Evolutionary conservation across 2,888 invertebrate species (phyloP).

Genomic region (Kuschelorhynchus macadamiae): DNA sequence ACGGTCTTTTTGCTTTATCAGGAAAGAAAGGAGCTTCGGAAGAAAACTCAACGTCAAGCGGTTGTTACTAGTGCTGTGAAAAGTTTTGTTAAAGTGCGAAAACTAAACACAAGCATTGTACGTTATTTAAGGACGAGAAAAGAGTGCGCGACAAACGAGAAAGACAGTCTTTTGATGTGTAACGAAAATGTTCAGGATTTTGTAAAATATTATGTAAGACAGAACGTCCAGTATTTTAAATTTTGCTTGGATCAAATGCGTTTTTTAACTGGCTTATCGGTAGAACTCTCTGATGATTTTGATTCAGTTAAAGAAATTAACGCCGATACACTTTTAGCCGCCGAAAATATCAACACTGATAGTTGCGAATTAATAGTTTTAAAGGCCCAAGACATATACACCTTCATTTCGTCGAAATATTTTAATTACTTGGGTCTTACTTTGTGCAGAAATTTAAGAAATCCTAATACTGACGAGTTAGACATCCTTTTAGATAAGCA

Average conservation of each 20-base stretch:
- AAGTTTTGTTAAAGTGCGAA: constrained; percentile 45
- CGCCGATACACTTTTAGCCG: constrained; percentile 12
- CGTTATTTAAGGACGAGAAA: constrained; percentile 52
- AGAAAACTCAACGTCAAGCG: constrained; percentile 26
- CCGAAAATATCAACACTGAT: constrained; percentile 24
- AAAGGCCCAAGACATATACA: constrained; percentile 51
- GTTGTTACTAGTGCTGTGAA: constrained; percentile 41
- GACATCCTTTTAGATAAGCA: constrained; percentile 39
- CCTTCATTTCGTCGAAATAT: constrained; percentile 55
- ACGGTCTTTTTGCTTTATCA: constrained; percentile 19
- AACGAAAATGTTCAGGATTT: constrained; percentile 37
- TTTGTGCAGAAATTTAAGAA: constrained; percentile 33
- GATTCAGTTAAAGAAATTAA: constrained; percentile 43
- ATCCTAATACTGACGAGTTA: not conserved
- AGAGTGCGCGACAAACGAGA: constrained; percentile 34
- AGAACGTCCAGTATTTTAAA: constrained; percentile 35
- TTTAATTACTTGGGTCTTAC: constrained; percentile 53
- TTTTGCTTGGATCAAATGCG: constrained; percentile 23
- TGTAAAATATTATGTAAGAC: constrained; percentile 12
- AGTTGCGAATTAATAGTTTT: constrained; percentile 23
- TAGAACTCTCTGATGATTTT: constrained; percentile 51
- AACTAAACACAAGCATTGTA: constrained; percentile 47
- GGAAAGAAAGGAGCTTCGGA: constrained; percentile 28
- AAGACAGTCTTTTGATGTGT: constrained; percentile 23
- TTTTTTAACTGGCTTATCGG: constrained; percentile 26